phyloP scores from a whole-genome alignment of 2,888 invertebrate genomes.

The Calliopum simillimum region DNA sequence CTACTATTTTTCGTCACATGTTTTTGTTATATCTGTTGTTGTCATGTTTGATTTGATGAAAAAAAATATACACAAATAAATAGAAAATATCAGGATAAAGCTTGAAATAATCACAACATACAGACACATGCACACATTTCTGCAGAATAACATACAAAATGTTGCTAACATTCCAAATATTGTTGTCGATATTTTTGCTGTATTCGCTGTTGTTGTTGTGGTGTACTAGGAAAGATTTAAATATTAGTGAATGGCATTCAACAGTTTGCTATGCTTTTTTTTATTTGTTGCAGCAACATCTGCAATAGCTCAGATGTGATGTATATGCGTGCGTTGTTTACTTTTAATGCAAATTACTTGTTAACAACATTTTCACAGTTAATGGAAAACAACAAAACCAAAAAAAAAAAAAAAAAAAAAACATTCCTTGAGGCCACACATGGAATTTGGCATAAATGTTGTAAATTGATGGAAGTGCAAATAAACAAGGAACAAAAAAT shows the following conservation, averaged over 20 bases:
- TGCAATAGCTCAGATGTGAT: background rate
- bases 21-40: slow-evolving; percentile 2
- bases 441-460: background rate
- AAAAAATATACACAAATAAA: too few relatives aligned
- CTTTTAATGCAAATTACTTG: slow-evolving; percentile 36
- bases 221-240: slow-evolving; percentile 39
- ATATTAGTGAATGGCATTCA: slow-evolving; percentile 33
- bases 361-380: slow-evolving; percentile 31
- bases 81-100: slow-evolving; percentile 26
- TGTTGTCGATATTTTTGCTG: slow-evolving; percentile 33
- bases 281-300: slow-evolving; percentile 3
- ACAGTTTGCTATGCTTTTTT: too few relatives aligned
- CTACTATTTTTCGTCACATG: slow-evolving; percentile 18
- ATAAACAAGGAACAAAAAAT: too few relatives aligned
- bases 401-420: too few relatives aligned
- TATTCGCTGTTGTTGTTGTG: slow-evolving; percentile 44
- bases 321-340: slow-evolving; percentile 24
- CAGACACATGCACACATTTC: background rate
- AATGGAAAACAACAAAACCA: background rate
- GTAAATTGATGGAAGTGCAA: too few relatives aligned
- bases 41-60: too few relatives aligned
- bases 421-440: background rate
- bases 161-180: slow-evolving; percentile 23
- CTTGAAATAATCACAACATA: background rate
- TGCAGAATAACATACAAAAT: background rate